Evolutionary conservation across 2,888 invertebrate genomes (phyloP), one percentile per base, ranked within the genome.

Genomic region (Epinotia ramella): DNA sequence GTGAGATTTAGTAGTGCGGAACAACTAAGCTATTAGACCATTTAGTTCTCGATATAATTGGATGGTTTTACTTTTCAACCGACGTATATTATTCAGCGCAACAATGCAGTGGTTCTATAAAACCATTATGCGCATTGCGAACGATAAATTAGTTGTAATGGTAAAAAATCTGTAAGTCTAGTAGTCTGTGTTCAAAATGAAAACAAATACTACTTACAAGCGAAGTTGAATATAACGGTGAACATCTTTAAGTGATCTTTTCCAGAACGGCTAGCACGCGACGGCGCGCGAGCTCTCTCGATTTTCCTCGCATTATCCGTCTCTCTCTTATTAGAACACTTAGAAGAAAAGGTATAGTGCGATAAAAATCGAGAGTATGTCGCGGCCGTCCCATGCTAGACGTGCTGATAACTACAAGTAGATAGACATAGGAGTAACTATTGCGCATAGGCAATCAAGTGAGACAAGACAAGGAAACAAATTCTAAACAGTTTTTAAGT

Each of bases 11-110:
- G 40, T 63, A 40, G 40, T 44, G 40, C 40, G 18, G 63, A 44
- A 63, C 63, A 40, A 40, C 11, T 63, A 40, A 12, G 40, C 40
- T 33, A 62, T 62, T 63, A 63, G 63, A 40, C 63, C 64, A 46
- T 64, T 64, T 64, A 44, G 20, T 44, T 64, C 44, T 46, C 44
- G 13, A 7, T 64, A 16, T 18, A 46, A 46, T 49, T 49, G 49
- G 49, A 13, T 49, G 16, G 49, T 49, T 49, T 49, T 49, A 1
- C 49, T 49, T 49, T 49, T 49, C 16, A 49, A 49, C 16, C 4
- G 16, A 49, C 49, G 16, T 49, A 16, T 40, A 1, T 40, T 40
- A 49, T 49, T 49, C 49, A 49, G 49, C 16, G 13, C 49, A 16
- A 49, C 49, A 16, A 49, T 16, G 49, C 13, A 4, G 49, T 16